Percentiles rank a stretch among this genome's conserved stretches.
phyloP scores from a whole-genome alignment of 1,140 invertebrate genomes.

The Drosophila pseudoobscura region DNA sequence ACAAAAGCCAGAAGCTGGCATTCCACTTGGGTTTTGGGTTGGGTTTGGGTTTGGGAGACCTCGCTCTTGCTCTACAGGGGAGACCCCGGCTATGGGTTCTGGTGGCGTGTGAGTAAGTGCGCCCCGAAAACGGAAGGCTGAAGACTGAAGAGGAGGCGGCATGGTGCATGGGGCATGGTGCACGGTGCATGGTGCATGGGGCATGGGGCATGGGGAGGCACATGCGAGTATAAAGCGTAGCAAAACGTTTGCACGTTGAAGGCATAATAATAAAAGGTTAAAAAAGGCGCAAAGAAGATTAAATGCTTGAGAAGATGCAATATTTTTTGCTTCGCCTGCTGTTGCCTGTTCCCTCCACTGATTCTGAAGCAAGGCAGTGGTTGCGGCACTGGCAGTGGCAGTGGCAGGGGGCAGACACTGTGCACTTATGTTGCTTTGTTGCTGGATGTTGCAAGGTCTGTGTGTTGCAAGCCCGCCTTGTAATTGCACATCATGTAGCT shows the following conservation, averaged over 20 bases:
- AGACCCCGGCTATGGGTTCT: neutral
- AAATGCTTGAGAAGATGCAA: conserved; percentile 82
- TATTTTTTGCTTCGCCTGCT: conserved; percentile 72
- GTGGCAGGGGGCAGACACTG: conserved; percentile 43
- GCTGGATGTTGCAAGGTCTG: conserved; percentile 44
- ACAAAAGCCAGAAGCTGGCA: conserved; percentile 76
- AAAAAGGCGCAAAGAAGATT: conserved; percentile 83
- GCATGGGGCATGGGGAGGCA: neutral
- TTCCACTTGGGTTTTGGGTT: conserved; percentile 55
- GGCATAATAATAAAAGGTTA: conserved; percentile 82
- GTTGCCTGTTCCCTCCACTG: conserved; percentile 47
- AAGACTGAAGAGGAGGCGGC: conserved; percentile 13
- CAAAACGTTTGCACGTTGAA: conserved; percentile 82
- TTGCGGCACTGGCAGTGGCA: conserved; percentile 33
- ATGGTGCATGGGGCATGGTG: neutral
- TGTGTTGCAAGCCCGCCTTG: conserved; percentile 68
- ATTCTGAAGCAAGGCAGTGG: conserved; percentile 41
- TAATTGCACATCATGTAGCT: conserved; percentile 81
- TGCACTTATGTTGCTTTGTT: conserved; percentile 64
- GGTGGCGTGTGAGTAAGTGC: conserved; percentile 78
- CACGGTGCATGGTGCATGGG: neutral
- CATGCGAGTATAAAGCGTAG: conserved; percentile 69
- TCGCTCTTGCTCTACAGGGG: too few species aligned
- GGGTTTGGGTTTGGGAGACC: neutral
- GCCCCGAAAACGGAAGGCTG: conserved; percentile 69